These are phyloP conservation scores for Bellardia pandia DNA, from an alignment of 2,888 invertebrate genomes.

Conservation along the genomic window DNA sequence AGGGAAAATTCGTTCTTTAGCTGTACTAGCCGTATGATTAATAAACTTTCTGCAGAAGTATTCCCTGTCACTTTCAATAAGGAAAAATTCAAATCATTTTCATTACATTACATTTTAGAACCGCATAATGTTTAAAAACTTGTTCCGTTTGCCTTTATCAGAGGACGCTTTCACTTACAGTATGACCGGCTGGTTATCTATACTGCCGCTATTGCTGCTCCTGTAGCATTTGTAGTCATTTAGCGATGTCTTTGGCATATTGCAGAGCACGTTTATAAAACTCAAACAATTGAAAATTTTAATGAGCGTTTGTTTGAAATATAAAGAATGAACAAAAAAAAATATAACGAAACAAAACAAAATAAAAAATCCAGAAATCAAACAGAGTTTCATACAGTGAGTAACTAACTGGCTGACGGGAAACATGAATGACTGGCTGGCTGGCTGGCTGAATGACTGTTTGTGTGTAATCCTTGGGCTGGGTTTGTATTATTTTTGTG, in stretches of 20 bases:
- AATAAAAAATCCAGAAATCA: slow-evolving; percentile 28
- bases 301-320: slow-evolving; percentile 67
- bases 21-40: no score
- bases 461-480: slow-evolving; percentile 20
- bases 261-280: slow-evolving; percentile 70
- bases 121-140: not conserved
- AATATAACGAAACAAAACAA: slow-evolving; percentile 1
- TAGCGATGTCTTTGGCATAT: slow-evolving; percentile 45
- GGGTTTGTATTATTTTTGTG: slow-evolving; percentile 16
- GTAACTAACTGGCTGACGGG: slow-evolving; percentile 24
- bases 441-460: slow-evolving; percentile 15
- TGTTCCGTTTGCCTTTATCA: not conserved
- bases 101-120: no score
- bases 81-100: no score
- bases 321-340: slow-evolving; percentile 14
- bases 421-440: slow-evolving; percentile 8
- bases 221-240: slow-evolving; percentile 22
- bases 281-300: slow-evolving; percentile 73
- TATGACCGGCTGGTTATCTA: not conserved
- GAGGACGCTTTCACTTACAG: not conserved
- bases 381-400: slow-evolving; percentile 46
- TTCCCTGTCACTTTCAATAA: no score
- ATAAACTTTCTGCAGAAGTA: no score
- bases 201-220: not conserved
- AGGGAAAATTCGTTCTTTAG: no score